Base-by-base conservation (phyloP, 2,797 vertebrate genomes). In the Zenarchopterus dispar region DNA sequence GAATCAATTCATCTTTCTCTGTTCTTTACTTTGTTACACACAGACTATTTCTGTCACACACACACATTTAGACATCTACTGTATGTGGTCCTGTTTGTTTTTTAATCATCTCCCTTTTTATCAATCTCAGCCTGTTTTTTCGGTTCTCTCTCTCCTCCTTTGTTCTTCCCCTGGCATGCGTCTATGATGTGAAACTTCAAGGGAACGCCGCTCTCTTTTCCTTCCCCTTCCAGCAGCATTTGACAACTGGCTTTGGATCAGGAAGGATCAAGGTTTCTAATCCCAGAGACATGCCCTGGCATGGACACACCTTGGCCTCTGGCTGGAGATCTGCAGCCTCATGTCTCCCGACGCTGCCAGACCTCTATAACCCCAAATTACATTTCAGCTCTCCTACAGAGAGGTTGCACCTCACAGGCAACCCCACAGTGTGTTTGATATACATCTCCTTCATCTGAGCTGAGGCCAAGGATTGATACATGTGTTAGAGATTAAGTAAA, bases 221-320 rank as follows among this genome's bases (percentile, higher is more conserved):
- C 63, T 43, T 70, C 58, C n/a, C 50, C 68, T 70, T 78, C 65
- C 57, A 72, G 66, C 79, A 81, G 72, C 72, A 66, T 86, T 78
- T 85, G 82, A 78, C 86, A 77, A 78, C 80, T 79, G 41, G 22
- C 70, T 56, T 63, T 17, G 31, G 82, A 84, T 89, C 86, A 80
- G 73, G 53, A 68, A 61, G 85, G 87, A 89, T 89, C 85, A 88
- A 85, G 78, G 83, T 77, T 71, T 73, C 63, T 90, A 89, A 90
- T 91, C 87, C 86, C 67, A 48, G 22, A 87, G 80, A 85, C 69
- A 56, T 80, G 82, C 66, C 78, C 73, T 39, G 56, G 70, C 75
- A 77, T 3, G 73, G 81, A 80, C 85, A 84, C 86, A 88, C 78
- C 88, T 86, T 77, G 66, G 72, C 86, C 71, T 86, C 68, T 73